Evolutionary conservation across 1,140 invertebrate species (phyloP), one percentile per base, ranked within the genome.

Genomic region (Drosophila ohnishii): DNA sequence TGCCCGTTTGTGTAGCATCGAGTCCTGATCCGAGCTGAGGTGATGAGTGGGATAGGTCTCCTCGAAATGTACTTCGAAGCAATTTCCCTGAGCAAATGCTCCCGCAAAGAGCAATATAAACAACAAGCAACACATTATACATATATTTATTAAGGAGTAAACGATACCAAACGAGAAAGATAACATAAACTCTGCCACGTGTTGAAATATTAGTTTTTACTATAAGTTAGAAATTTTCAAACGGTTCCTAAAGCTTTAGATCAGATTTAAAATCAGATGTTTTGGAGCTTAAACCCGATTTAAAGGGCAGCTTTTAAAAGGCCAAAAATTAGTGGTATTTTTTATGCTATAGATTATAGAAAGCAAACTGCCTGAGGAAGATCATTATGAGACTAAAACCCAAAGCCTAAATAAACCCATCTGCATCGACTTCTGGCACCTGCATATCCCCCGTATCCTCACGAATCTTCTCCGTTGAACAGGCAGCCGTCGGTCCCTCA

Each of bases 1-100:
- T 9, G 89, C 77, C 28, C 90, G 69, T 48, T 91, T 91, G 19
- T 82, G 51, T 11, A 75, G 70, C 39, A 59, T 37, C 6, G 71
- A 42, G 19, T 77, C 76, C 39, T 60, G 19, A 51, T 87, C 79
- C 8, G 75, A 70, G 34, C 8, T 37, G 11, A 86, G 34, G 3
- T 55, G 34, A 16, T 86, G 53, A 7, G 45, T 70, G 53, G 83
- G 83, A 66, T 79, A 87, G 30, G 66, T 69, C 7, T 76, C 72
- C 55, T 69, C 37, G 48, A 87, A 87, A 45, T 42, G 61, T 30
- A 83, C 83, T 40, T 82, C 61, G 3, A 87, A 71, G 10, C 67
- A 37, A 13, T 51, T 9, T 5, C 30, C 35, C 14, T 4, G 35
- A 14, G 34, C 22, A 0, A 60, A 6, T 0, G 30, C n/a, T 34